These are phyloP conservation scores for Parauchenoglanis ngamensis DNA, from an alignment of 2,797 vertebrate species.

Conservation along the genomic window DNA sequence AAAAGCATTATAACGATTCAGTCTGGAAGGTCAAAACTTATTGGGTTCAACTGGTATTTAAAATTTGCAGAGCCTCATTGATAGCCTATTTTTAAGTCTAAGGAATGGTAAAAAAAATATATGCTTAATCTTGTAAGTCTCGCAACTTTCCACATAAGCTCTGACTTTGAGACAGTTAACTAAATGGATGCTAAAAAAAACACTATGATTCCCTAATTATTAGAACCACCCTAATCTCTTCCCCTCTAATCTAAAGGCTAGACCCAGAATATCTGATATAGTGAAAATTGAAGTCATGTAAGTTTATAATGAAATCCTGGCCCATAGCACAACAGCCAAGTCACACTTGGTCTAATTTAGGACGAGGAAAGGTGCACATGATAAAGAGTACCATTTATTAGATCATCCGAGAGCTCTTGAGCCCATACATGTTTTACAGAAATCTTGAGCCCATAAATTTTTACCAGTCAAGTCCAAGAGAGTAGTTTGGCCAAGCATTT, in stretches of 20 bases:
- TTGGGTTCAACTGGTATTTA: background rate
- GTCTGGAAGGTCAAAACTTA: background rate
- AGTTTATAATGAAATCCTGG: background rate
- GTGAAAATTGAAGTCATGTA: background rate
- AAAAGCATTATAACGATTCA: background rate
- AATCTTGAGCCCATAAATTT: background rate
- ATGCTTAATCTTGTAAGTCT: background rate
- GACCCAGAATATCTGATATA: background rate
- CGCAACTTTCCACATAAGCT: background rate
- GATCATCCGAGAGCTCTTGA: background rate
- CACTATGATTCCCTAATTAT: background rate
- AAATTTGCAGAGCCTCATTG: background rate
- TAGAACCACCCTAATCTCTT: background rate
- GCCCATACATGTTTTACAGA: background rate
- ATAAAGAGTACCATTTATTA: background rate
- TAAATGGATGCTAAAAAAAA: background rate
- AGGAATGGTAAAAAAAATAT: background rate
- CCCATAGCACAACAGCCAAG: background rate
- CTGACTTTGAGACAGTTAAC: background rate
- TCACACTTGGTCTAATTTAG: background rate
- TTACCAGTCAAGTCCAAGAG: background rate
- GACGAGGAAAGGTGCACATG: background rate
- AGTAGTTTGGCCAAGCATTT: background rate
- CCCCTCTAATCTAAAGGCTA: background rate
- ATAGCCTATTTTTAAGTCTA: background rate